These are phyloP conservation scores for Acrossocheilus wenchowensis DNA, from an alignment of 2,797 vertebrate species.

Conservation along the genomic window DNA sequence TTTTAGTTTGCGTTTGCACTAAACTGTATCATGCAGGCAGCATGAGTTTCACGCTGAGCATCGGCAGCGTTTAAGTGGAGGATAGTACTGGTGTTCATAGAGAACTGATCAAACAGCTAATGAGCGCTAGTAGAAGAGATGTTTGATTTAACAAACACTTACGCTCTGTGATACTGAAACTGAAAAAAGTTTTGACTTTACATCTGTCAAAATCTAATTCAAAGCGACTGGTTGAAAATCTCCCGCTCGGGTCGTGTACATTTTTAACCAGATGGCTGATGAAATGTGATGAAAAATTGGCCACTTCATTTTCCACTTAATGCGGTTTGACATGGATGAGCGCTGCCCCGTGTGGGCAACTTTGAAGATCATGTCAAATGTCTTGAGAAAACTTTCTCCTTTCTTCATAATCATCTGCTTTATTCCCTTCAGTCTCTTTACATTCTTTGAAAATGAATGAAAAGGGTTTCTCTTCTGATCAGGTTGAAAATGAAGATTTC, in stretches of 20 bases:
- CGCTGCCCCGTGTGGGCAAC: not conserved
- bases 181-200: not conserved
- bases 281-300: conserved; percentile 51
- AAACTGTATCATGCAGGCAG: not conserved
- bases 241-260: not conserved
- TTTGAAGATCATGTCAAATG: conserved; percentile 10
- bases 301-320: conserved; percentile 34
- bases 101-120: not conserved
- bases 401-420: conserved; percentile 9
- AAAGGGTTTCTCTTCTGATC: not conserved
- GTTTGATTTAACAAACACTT: not conserved
- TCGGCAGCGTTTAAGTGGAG: not conserved
- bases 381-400: conserved; percentile 13
- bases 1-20: not conserved
- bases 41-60: not conserved
- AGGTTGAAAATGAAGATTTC: not conserved
- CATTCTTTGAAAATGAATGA: not conserved
- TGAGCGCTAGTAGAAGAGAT: not conserved
- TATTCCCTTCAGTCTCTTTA: conserved; percentile 2
- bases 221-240: not conserved
- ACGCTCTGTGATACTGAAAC: not conserved
- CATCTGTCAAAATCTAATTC: not conserved
- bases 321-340: conserved; percentile 32
- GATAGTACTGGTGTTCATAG: not conserved
- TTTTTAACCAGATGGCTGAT: conserved; percentile 48